phyloP scores from a whole-genome alignment of 1,140 invertebrate species.

The Copidosoma floridanum region DNA sequence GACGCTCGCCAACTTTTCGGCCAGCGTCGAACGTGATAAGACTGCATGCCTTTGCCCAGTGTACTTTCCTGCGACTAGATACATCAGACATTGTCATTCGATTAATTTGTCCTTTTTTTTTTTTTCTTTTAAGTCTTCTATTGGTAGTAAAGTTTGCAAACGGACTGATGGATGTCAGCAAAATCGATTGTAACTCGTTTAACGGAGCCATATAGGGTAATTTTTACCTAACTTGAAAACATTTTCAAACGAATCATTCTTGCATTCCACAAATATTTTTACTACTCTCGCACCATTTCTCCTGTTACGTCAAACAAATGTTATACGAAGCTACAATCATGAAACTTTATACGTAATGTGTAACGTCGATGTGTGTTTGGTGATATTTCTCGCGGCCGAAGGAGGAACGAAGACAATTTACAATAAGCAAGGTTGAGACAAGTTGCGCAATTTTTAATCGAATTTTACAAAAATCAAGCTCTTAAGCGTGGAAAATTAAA shows the following conservation, averaged over 20 bases:
- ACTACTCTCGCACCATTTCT: too few relatives aligned
- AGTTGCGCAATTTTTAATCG: not conserved
- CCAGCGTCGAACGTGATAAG: slow-evolving; percentile 19
- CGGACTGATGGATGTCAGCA: too few relatives aligned
- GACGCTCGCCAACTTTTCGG: not conserved
- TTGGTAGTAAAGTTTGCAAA: too few relatives aligned
- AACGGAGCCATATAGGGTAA: too few relatives aligned
- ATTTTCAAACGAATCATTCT: too few relatives aligned
- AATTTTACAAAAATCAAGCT: slow-evolving; percentile 5
- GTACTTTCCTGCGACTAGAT: slow-evolving; percentile 11
- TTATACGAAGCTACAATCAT: not conserved
- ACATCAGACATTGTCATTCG: slow-evolving; percentile 6
- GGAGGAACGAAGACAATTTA: too few relatives aligned
- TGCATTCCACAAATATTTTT: too few relatives aligned
- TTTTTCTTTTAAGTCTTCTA: not conserved
- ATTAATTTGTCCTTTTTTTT: slow-evolving; percentile 6
- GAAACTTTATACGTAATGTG: not conserved
- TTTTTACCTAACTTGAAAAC: too few relatives aligned
- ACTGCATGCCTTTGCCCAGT: slow-evolving; percentile 26
- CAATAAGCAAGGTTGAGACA: too few relatives aligned
- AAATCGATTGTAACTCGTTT: too few relatives aligned
- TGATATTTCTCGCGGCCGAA: slow-evolving; percentile 9
- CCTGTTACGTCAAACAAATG: not conserved
- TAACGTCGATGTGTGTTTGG: slow-evolving; percentile 29
- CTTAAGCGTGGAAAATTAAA: slow-evolving; percentile 1